A percentile compares a stretch with the other conserved stretches of the same genome.
Conservation (phyloP, 2,797 vertebrate genomes). For the Pristis pectinata region DNA sequence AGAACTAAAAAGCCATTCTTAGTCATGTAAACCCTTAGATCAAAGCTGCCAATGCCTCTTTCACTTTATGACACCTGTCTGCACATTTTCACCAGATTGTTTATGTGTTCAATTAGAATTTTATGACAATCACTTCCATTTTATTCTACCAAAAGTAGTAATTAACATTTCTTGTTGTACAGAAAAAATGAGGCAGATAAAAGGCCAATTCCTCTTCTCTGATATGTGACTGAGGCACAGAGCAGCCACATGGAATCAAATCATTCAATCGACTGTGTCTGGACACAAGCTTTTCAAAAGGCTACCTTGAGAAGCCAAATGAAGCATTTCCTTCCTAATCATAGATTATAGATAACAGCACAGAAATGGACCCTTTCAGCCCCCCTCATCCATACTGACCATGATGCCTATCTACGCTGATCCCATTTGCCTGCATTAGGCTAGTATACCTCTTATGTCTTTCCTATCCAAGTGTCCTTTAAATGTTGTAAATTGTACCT, state of each 20-base stretch:
- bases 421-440: no score
- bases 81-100: background rate
- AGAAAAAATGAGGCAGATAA: background rate
- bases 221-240: background rate
- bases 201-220: background rate
- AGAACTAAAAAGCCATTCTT: slow-evolving; percentile 1
- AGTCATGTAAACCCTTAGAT: slow-evolving; percentile 11
- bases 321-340: background rate
- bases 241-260: background rate
- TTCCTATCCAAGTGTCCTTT: no score
- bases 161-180: background rate
- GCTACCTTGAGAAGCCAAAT: background rate
- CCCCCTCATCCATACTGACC: no score
- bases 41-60: background rate
- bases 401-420: no score
- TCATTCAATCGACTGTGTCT: no score
- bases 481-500: no score
- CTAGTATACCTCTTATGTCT: no score
- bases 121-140: background rate
- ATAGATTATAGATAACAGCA: no score
- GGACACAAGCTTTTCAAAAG: background rate
- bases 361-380: no score
- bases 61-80: slow-evolving; percentile 22
- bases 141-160: background rate
- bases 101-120: background rate